Conservation (phyloP, 2,113 vertebrate genomes). For the Phalacrocorax pelagicus region DNA sequence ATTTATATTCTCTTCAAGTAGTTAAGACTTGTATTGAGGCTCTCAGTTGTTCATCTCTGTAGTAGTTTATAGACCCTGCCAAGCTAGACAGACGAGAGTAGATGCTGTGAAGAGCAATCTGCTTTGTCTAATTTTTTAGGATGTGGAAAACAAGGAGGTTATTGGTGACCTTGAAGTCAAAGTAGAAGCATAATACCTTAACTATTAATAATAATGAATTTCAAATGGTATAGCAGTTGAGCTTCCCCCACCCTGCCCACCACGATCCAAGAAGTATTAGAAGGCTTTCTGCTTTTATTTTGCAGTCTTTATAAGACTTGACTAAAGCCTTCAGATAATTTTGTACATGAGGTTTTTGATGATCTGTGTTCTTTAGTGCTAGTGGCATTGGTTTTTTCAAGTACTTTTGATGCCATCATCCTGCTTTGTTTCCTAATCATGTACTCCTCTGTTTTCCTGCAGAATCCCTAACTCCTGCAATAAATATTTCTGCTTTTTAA, state of each 20-base stretch:
- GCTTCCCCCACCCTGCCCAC: fast-evolving
- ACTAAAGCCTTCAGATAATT: background rate
- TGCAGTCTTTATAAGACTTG: background rate
- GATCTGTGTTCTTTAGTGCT: background rate
- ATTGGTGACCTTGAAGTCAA: background rate
- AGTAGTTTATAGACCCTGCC: slow-evolving; percentile 2
- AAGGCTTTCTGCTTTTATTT: background rate
- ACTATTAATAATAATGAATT: background rate
- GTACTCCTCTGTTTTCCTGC: background rate
- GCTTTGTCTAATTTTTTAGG: background rate
- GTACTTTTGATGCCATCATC: background rate
- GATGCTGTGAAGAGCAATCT: background rate
- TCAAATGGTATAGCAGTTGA: background rate
- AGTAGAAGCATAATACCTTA: background rate
- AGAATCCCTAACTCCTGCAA: background rate
- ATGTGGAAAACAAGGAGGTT: background rate
- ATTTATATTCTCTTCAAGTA: slow-evolving; percentile 1
- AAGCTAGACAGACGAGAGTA: background rate
- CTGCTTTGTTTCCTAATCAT: background rate
- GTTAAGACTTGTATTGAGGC: background rate
- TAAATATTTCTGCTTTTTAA: background rate
- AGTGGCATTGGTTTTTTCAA: background rate
- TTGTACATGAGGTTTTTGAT: background rate
- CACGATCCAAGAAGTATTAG: background rate
- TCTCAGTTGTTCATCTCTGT: background rate